Evolutionary conservation across 2,797 vertebrate genomes (phyloP).

Genomic region (Schizopygopsis malacanthus): DNA sequence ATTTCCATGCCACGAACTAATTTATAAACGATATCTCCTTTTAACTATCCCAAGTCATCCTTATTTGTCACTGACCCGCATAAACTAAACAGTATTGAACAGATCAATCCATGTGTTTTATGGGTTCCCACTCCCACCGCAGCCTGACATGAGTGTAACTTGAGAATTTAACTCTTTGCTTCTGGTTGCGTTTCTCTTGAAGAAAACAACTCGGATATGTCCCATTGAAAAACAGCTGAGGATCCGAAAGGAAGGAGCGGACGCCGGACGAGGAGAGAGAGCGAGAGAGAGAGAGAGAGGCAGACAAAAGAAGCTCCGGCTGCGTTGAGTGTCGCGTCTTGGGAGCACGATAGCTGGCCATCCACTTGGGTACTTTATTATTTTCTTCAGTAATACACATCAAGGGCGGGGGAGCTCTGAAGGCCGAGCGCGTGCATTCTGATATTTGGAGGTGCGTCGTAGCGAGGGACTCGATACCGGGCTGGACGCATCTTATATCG

Average conservation of each 20-base stretch:
- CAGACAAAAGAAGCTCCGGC: constrained; percentile 83
- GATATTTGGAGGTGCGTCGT: constrained; percentile 65
- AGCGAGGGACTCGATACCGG: constrained; percentile 62
- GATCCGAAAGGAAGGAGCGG: constrained; percentile 52
- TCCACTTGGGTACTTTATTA: constrained; percentile 55
- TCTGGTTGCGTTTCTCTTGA: constrained; percentile 58
- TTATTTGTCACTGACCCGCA: constrained; percentile 7
- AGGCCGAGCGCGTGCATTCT: constrained; percentile 47
- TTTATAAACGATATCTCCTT: neutral
- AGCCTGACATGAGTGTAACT: constrained; percentile 22
- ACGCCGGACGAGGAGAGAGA: constrained; percentile 62
- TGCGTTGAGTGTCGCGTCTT: constrained; percentile 76
- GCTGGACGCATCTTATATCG: constrained; percentile 66
- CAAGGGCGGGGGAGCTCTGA: constrained; percentile 55
- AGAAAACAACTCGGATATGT: constrained; percentile 73
- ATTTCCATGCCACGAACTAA: neutral
- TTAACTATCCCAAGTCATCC: neutral
- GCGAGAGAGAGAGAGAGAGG: constrained; percentile 59
- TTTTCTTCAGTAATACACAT: constrained; percentile 30
- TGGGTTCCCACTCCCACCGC: constrained; percentile 2
- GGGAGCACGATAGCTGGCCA: constrained; percentile 70
- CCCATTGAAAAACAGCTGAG: constrained; percentile 74
- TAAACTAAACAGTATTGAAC: constrained; percentile 2
- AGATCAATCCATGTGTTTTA: neutral
- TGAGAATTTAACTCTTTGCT: constrained; percentile 40